Percentiles rank a stretch among this genome's conserved stretches.
Evolutionary conservation across 1,140 invertebrate genomes (phyloP).

Genomic region (Chelonus insularis): DNA sequence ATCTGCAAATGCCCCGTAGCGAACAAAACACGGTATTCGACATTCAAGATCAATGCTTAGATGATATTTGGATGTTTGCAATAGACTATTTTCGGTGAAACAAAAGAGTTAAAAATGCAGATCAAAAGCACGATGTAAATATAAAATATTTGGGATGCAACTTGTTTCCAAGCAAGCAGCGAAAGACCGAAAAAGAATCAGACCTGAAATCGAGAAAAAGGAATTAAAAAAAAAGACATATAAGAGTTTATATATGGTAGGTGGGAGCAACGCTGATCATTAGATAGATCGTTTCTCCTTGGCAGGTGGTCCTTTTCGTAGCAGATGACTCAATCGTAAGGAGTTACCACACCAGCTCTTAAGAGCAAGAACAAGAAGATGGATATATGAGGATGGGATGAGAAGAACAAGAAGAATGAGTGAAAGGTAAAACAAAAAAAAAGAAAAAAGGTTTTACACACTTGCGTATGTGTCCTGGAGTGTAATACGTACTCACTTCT

Average conservation of each 20-base stretch:
- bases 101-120: too few species aligned
- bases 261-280: conserved; percentile 32
- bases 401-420: conserved; percentile 23
- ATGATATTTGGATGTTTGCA: too few species aligned
- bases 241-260: background rate
- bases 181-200: too few species aligned
- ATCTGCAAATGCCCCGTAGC: conserved; percentile 54
- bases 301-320: conserved; percentile 54
- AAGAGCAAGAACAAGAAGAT: background rate
- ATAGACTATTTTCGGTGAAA: too few species aligned
- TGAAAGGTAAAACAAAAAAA: background rate
- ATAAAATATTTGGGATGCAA: too few species aligned
- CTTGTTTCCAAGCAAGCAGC: too few species aligned
- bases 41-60: background rate
- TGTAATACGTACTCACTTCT: conserved; percentile 10
- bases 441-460: conserved; percentile 9
- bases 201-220: background rate
- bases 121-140: too few species aligned
- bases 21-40: conserved; percentile 43
- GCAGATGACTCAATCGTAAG: conserved; percentile 56
- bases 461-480: conserved; percentile 16
- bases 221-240: background rate
- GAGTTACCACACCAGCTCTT: conserved; percentile 45
- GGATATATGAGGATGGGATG: conserved; percentile 5
- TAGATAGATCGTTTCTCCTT: conserved; percentile 48